phyloP scores from a whole-genome alignment of 2,888 invertebrate species.

The Subacronicta megacephala region DNA sequence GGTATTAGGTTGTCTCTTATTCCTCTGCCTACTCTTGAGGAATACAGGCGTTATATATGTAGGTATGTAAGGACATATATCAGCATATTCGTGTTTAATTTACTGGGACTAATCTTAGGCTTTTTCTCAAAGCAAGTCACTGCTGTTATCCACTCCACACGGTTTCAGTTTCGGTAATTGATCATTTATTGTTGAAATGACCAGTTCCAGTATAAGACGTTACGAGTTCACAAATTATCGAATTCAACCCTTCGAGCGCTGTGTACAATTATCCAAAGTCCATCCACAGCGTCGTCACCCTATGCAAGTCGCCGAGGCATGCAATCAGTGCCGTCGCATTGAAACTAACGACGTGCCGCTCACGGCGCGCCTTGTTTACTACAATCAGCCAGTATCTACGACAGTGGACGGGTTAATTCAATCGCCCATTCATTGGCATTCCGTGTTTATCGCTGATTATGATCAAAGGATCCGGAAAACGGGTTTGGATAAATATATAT shows the following conservation, averaged over 20 bases:
- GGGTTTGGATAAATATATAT: not conserved
- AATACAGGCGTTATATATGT: too few species aligned
- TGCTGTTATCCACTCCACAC: too few species aligned
- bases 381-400: conserved; percentile 35
- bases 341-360: conserved; percentile 43
- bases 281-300: conserved; percentile 32
- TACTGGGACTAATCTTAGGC: too few species aligned
- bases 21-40: too few species aligned
- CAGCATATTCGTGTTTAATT: too few species aligned
- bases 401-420: conserved; percentile 36
- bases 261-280: conserved; percentile 21
- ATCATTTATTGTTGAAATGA: too few species aligned
- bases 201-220: not conserved
- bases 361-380: conserved; percentile 42
- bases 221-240: conserved; percentile 16
- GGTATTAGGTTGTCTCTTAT: too few species aligned
- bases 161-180: too few species aligned
- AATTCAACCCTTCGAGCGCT: not conserved
- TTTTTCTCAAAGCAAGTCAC: too few species aligned
- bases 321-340: conserved; percentile 47
- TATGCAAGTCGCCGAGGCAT: conserved; percentile 21
- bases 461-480: conserved; percentile 23
- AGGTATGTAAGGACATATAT: too few species aligned
- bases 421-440: conserved; percentile 36
- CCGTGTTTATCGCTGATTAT: conserved; percentile 44